phyloP scores from a whole-genome alignment of 30 jellyfish, hydroid and myxozoan genomes.

The Chrysaora quinquecirrha region DNA sequence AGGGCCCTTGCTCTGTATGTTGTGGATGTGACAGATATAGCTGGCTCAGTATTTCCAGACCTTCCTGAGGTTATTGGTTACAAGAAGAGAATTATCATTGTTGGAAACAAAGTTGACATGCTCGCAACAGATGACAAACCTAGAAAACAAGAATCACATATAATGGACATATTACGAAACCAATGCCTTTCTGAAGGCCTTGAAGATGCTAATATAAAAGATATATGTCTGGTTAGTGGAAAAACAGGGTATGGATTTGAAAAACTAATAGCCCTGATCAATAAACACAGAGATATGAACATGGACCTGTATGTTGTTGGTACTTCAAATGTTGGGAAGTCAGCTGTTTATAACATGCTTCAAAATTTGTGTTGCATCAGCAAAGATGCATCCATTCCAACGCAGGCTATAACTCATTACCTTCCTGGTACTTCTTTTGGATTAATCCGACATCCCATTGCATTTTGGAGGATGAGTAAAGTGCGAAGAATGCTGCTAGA shows the following conservation, averaged over 20 bases:
- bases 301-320: slow-evolving; percentile 87
- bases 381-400: slow-evolving; percentile 67
- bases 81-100: slow-evolving; percentile 62
- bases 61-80: slow-evolving; percentile 66
- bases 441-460: slow-evolving; percentile 74
- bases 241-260: slow-evolving; percentile 83
- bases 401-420: slow-evolving; percentile 84
- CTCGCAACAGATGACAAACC: slow-evolving; percentile 80
- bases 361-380: slow-evolving; percentile 68
- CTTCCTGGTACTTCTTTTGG: slow-evolving; percentile 82
- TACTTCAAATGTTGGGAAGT: slow-evolving; percentile 83
- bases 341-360: slow-evolving; percentile 76
- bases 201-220: slow-evolving; percentile 49
- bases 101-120: slow-evolving; percentile 87
- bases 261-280: slow-evolving; percentile 54
- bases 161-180: slow-evolving; percentile 34
- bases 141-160: slow-evolving; percentile 60
- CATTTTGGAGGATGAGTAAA: slow-evolving; percentile 64
- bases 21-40: slow-evolving; percentile 79
- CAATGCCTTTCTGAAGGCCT: slow-evolving; percentile 63
- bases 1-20: slow-evolving; percentile 80
- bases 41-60: slow-evolving; percentile 69
- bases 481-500: slow-evolving; percentile 55
- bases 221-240: slow-evolving; percentile 89
- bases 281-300: slow-evolving; percentile 74